Conservation (phyloP, 2,113 vertebrate species). For the Clarias gariepinus region DNA sequence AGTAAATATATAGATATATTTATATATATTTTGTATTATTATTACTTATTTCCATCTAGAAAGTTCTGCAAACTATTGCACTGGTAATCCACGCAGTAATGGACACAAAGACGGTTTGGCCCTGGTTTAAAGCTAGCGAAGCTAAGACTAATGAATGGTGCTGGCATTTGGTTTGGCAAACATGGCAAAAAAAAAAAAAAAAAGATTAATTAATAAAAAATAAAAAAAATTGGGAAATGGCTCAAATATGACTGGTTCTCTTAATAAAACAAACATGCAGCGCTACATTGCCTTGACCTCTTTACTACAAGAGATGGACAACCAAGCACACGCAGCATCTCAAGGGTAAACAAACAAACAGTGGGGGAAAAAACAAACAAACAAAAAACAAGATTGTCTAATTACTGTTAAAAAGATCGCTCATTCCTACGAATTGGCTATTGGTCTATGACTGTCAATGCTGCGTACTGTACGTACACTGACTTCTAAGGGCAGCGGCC, state of each 20-base stretch:
- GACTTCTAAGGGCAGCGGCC: conserved; percentile 39
- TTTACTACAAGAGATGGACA: not conserved
- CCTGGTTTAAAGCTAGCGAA: conserved; percentile 38
- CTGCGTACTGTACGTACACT: conserved; percentile 10
- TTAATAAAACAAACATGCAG: conserved; percentile 25
- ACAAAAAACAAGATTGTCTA: conserved; percentile 46
- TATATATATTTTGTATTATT: not conserved
- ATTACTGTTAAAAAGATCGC: conserved; percentile 34
- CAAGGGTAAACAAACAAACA: not conserved
- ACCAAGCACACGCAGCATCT: conserved; percentile 38
- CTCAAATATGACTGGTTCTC: conserved; percentile 26
- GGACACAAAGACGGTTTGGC: conserved; percentile 18
- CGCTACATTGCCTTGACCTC: conserved; percentile 25
- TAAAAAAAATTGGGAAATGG: not conserved
- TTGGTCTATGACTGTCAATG: conserved; percentile 20
- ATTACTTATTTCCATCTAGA: conserved; percentile 21
- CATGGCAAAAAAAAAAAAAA: not conserved
- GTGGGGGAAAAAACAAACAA: not conserved
- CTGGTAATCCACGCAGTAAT: conserved; percentile 37
- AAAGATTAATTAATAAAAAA: not conserved
- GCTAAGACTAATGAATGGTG: conserved; percentile 26
- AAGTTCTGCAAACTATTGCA: conserved; percentile 59
- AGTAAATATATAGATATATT: conserved; percentile 25
- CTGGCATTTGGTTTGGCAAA: not conserved
- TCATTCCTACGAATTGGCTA: conserved; percentile 27